Evolutionary conservation across 2,797 vertebrate species (phyloP).

Genomic region (Xenopus petersii): DNA sequence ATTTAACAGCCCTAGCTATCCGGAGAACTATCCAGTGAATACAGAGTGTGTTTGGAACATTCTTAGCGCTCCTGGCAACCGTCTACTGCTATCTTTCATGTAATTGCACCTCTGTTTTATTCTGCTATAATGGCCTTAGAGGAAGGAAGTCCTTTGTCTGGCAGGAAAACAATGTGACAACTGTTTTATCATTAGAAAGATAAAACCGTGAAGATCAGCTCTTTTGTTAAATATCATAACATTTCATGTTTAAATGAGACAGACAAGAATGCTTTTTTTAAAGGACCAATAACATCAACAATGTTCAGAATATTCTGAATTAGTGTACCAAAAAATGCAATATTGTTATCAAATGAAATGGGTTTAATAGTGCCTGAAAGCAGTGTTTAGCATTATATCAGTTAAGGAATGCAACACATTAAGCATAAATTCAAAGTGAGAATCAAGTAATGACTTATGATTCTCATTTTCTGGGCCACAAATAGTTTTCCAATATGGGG

Average conservation of each 20-base stretch:
- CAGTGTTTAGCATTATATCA: too few relatives aligned
- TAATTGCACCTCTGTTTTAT: conserved; percentile 66
- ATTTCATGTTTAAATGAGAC: neutral
- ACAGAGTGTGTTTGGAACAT: conserved; percentile 90
- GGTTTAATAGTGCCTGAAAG: too few relatives aligned
- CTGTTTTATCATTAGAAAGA: conserved; percentile 49
- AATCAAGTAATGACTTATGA: too few relatives aligned
- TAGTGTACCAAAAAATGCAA: too few relatives aligned
- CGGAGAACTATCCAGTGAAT: conserved; percentile 77
- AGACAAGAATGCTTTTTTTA: too few relatives aligned
- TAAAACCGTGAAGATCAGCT: conserved; percentile 27
- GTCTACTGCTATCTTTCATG: conserved; percentile 88
- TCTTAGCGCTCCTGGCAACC: conserved; percentile 86
- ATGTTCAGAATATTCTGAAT: too few relatives aligned
- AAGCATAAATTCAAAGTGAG: too few relatives aligned
- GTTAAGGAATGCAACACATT: too few relatives aligned
- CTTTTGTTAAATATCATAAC: neutral
- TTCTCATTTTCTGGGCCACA: too few relatives aligned
- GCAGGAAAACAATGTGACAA: conserved; percentile 49
- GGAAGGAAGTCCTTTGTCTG: conserved; percentile 60
- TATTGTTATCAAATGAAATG: too few relatives aligned
- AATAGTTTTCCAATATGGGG: too few relatives aligned
- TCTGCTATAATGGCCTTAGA: conserved; percentile 50
- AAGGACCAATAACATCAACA: too few relatives aligned
- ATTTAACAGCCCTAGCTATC: conserved; percentile 89